Conservation (phyloP, 2,888 invertebrate species). For the Lottia gigantea region DNA sequence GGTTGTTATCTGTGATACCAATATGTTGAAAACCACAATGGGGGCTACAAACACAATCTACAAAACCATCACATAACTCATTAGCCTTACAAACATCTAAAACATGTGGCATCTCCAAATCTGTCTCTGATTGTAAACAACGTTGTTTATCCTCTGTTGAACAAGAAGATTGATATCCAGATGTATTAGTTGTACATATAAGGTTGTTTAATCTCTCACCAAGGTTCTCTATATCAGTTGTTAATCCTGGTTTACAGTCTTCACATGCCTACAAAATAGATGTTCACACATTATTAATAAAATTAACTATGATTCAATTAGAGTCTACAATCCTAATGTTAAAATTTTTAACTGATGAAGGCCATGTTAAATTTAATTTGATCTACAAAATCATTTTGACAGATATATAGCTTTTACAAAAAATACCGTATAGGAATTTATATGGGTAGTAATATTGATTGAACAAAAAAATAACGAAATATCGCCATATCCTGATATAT, state of each 20-base stretch:
- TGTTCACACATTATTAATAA: too few species aligned
- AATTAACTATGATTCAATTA: too few species aligned
- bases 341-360: too few species aligned
- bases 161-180: neutral
- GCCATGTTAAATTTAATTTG: too few species aligned
- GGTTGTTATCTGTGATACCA: neutral
- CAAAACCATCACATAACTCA: constrained; percentile 23
- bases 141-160: constrained; percentile 1
- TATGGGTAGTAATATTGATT: too few species aligned
- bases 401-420: too few species aligned
- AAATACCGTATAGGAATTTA: too few species aligned
- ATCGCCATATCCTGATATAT: too few species aligned
- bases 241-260: constrained; percentile 14
- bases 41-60: constrained; percentile 25
- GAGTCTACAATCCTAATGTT: too few species aligned
- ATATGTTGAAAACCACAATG: constrained; percentile 17
- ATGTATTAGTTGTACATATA: neutral
- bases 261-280: constrained; percentile 1
- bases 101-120: constrained; percentile 4
- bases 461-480: too few species aligned
- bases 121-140: constrained; percentile 1
- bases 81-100: constrained; percentile 25
- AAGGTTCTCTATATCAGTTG: constrained; percentile 35
- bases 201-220: constrained; percentile 18
- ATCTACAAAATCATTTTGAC: too few species aligned